phyloP scores from a whole-genome alignment of 2,888 invertebrate species.

The Bimastos eiseni region DNA sequence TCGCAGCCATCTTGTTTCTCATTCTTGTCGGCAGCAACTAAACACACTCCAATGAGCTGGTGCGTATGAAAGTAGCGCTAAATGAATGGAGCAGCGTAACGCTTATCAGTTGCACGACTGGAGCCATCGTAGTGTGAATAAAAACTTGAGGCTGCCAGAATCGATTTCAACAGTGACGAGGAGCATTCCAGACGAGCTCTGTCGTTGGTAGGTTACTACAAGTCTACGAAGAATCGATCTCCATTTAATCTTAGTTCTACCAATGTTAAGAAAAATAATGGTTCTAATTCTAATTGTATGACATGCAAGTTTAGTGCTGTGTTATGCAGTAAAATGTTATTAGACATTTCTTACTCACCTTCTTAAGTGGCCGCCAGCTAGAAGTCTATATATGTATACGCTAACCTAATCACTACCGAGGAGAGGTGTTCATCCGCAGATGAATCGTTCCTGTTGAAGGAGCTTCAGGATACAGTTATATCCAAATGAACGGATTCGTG shows the following conservation, averaged over 20 bases:
- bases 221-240: not conserved
- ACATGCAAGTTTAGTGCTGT: not conserved
- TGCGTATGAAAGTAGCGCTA: not conserved
- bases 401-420: too few species aligned
- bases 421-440: not conserved
- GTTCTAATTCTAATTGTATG: too few species aligned
- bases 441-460: not conserved
- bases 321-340: not conserved
- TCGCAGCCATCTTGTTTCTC: constrained; percentile 6
- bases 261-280: too few species aligned
- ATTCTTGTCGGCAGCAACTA: constrained; percentile 6
- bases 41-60: constrained; percentile 1
- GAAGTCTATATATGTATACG: too few species aligned
- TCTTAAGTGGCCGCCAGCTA: too few species aligned
- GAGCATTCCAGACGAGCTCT: not conserved
- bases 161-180: not conserved
- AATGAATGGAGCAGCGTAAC: constrained; percentile 13
- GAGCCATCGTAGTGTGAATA: not conserved
- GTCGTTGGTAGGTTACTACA: not conserved
- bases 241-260: not conserved
- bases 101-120: not conserved
- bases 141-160: not conserved
- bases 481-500: too few species aligned
- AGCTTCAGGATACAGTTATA: too few species aligned
- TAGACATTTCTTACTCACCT: not conserved